Conservation (phyloP, 2,113 vertebrate genomes). For the Diglossa brunneiventris region DNA sequence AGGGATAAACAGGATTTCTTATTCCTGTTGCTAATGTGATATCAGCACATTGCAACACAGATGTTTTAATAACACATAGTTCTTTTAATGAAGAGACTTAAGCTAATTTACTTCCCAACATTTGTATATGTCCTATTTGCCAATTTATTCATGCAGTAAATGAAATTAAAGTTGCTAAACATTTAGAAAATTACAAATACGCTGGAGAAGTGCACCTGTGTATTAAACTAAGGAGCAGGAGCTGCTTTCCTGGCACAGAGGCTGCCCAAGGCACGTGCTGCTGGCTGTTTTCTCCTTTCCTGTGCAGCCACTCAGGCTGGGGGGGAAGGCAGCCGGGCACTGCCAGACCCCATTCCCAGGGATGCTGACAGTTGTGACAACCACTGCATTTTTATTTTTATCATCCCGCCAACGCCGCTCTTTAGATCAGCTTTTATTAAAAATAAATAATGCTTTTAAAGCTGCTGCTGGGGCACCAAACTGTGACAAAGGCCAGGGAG, state of each 20-base stretch:
- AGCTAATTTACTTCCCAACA: slow-evolving; percentile 14
- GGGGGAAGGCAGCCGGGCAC: not conserved
- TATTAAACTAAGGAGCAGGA: not conserved
- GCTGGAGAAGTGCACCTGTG: not conserved
- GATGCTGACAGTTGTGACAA: slow-evolving; percentile 6
- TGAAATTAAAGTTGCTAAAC: not conserved
- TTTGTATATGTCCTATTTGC: slow-evolving; percentile 20
- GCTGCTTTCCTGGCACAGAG: not conserved
- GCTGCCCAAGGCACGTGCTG: not conserved
- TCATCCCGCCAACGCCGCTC: not conserved
- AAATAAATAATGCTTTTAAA: slow-evolving; percentile 45
- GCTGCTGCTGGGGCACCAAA: not conserved
- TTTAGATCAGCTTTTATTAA: slow-evolving; percentile 41
- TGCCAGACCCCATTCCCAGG: not conserved
- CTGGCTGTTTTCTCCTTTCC: not conserved
- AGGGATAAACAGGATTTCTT: slow-evolving; percentile 1
- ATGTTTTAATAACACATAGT: not conserved
- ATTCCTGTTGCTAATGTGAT: not conserved
- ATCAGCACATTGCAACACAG: not conserved
- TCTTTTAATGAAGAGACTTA: slow-evolving; percentile 5
- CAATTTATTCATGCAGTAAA: slow-evolving; percentile 32
- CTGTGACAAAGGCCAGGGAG: slow-evolving; percentile 12
- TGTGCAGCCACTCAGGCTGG: not conserved
- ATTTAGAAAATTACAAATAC: not conserved
- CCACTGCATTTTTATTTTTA: slow-evolving; percentile 17